phyloP scores from a whole-genome alignment of 1,140 invertebrate species.

The Eurosta solidaginis region DNA sequence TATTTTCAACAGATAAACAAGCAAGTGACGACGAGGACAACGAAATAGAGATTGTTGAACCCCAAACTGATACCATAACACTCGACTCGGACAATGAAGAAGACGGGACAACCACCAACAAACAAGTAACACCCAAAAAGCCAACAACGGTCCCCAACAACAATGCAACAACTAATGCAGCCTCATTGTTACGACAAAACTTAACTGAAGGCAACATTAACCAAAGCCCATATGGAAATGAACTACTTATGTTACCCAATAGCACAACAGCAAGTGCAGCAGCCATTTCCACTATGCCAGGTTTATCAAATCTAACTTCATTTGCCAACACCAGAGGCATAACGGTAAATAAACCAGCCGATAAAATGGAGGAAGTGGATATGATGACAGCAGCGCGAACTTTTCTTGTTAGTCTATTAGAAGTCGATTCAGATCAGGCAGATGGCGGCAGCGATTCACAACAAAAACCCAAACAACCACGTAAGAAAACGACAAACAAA shows the following conservation, averaged over 20 bases:
- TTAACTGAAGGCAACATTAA: background rate
- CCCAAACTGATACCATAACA: conserved; percentile 56
- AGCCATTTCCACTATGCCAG: background rate
- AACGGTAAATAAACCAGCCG: background rate
- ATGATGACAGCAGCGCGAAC: conserved; percentile 48
- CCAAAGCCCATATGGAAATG: background rate
- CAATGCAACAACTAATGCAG: background rate
- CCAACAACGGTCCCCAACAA: background rate
- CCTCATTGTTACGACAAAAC: background rate
- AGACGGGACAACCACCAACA: conserved; percentile 41
- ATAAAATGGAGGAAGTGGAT: conserved; percentile 38
- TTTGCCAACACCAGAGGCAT: background rate
- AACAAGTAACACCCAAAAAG: background rate
- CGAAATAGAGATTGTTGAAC: conserved; percentile 58
- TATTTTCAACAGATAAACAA: conserved; percentile 51
- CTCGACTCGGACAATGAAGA: conserved; percentile 59
- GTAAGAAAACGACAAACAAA: conserved; percentile 54
- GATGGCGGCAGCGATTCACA: background rate
- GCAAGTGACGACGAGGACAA: conserved; percentile 58
- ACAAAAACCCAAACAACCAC: conserved; percentile 51
- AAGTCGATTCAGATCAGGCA: conserved; percentile 49
- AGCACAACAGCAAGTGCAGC: background rate
- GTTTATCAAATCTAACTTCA: background rate
- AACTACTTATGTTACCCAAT: background rate
- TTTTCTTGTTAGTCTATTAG: conserved; percentile 51